Evolutionary conservation across 2,113 vertebrate species (phyloP).

Genomic region (Phalacrocorax carbo): DNA sequence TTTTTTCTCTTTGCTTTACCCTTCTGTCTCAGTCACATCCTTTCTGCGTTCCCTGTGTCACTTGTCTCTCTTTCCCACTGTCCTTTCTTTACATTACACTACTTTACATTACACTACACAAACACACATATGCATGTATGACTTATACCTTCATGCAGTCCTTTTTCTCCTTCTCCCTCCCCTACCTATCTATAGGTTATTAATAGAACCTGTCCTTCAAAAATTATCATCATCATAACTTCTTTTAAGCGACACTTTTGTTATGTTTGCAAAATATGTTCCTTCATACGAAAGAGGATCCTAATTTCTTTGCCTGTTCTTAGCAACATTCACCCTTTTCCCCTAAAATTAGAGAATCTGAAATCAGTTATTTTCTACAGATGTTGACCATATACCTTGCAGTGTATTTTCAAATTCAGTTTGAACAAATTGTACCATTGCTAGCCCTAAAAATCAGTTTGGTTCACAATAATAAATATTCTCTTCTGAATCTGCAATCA

Average conservation of each 20-base stretch:
- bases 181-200: neutral
- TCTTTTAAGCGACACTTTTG: neutral
- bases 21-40: neutral
- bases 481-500: neutral
- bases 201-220: neutral
- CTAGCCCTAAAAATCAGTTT: neutral
- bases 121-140: neutral
- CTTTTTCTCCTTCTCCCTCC: neutral
- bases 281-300: neutral
- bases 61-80: neutral
- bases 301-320: neutral
- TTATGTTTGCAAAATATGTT: neutral
- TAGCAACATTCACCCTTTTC: neutral
- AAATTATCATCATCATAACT: neutral
- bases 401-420: neutral
- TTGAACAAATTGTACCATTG: neutral
- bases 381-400: neutral
- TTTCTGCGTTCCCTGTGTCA: neutral
- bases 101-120: neutral
- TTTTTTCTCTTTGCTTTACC: neutral
- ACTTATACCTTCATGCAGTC: neutral
- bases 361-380: neutral
- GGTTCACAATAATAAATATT: neutral
- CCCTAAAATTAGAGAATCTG: neutral
- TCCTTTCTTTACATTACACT: neutral